Evolutionary conservation across 2,113 vertebrate species (phyloP).

Genomic region (Electrona antarctica): DNA sequence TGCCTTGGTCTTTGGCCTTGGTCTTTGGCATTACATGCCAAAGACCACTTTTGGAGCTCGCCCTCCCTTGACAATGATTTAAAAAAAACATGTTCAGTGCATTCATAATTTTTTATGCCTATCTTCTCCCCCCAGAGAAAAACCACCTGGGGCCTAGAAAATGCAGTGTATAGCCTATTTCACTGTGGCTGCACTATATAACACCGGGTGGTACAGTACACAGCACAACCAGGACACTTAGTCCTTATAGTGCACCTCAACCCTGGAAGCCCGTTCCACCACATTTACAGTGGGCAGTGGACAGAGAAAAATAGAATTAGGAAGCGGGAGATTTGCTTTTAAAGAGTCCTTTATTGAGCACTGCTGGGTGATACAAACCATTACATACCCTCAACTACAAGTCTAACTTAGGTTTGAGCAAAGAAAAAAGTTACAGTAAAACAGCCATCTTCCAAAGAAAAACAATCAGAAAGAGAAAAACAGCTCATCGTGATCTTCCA

Average conservation of each 20-base stretch:
- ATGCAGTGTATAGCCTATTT: not conserved
- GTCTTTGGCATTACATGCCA: too few species aligned
- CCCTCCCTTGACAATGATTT: not conserved
- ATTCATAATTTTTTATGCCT: conserved; percentile 14
- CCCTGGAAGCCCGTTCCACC: conserved; percentile 10
- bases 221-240: conserved; percentile 16
- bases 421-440: too few species aligned
- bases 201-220: not conserved
- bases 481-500: too few species aligned
- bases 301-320: conserved; percentile 2
- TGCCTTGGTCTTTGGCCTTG: too few species aligned
- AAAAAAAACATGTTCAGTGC: conserved; percentile 11
- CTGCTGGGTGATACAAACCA: too few species aligned
- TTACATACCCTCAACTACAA: too few species aligned
- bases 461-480: too few species aligned
- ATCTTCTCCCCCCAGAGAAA: conserved; percentile 10
- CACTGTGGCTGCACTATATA: not conserved
- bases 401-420: too few species aligned
- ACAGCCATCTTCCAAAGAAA: too few species aligned
- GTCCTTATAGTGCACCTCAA: conserved; percentile 1
- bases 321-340: not conserved
- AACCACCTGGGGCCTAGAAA: conserved; percentile 9
- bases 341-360: too few species aligned
- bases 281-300: conserved; percentile 11
- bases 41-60: too few species aligned